These are phyloP conservation scores for Eulemur albifrons DNA, from an alignment of 2,797 vertebrate species.

Conservation along the genomic window DNA sequence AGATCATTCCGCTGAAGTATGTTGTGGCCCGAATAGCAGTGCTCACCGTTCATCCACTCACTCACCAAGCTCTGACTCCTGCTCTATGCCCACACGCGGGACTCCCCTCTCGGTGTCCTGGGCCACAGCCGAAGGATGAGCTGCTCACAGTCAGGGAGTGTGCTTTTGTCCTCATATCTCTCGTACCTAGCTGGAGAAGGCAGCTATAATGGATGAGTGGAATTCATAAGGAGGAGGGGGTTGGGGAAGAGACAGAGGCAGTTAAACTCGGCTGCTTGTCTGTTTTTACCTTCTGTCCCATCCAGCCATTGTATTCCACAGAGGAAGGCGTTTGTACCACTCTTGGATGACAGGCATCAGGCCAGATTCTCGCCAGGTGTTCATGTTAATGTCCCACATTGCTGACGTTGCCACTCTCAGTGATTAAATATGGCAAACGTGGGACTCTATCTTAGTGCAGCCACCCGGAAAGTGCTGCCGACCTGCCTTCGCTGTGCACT, in stretches of 20 bases:
- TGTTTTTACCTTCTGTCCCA: not conserved
- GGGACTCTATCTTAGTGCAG: not conserved
- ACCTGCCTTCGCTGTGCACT: too few relatives aligned
- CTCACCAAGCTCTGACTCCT: not conserved
- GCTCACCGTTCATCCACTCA: not conserved
- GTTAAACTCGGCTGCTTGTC: not conserved
- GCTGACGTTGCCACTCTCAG: not conserved
- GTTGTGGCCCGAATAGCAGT: rapidly evolving
- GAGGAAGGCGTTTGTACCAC: not conserved
- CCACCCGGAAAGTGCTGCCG: not conserved
- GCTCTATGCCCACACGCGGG: not conserved
- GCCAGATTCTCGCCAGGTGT: not conserved
- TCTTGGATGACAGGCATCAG: not conserved
- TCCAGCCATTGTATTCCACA: rapidly evolving
- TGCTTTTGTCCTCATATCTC: not conserved
- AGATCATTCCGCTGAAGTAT: not conserved
- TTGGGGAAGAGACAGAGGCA: not conserved
- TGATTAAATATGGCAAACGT: not conserved
- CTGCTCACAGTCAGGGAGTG: not conserved
- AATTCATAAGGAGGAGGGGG: too few relatives aligned
- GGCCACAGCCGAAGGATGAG: not conserved
- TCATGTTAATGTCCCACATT: not conserved
- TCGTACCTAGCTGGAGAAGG: not conserved
- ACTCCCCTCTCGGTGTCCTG: not conserved
- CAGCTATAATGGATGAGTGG: not conserved